These are phyloP conservation scores for Thera obeliscata DNA, from an alignment of 2,888 invertebrate species.

Conservation along the genomic window DNA sequence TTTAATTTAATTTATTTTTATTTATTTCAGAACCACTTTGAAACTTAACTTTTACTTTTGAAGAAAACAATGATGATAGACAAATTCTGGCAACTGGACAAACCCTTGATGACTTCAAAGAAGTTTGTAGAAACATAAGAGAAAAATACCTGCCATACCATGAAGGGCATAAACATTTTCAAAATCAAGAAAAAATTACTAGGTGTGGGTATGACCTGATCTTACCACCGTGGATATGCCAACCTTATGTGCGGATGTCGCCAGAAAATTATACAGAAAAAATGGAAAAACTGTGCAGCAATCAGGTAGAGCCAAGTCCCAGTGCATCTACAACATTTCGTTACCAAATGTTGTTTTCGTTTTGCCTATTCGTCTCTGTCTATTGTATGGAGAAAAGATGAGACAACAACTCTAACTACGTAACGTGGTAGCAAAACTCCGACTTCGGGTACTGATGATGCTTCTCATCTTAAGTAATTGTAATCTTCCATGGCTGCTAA, in stretches of 20 bases:
- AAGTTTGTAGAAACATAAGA: slow-evolving; percentile 87
- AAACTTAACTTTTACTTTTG: slow-evolving; percentile 89
- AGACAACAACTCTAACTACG: too few species aligned
- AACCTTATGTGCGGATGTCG: slow-evolving; percentile 94
- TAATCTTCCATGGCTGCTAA: too few species aligned
- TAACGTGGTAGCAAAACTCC: too few species aligned
- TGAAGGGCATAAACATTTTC: slow-evolving; percentile 83
- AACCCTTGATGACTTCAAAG: slow-evolving; percentile 88
- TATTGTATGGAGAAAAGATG: too few species aligned
- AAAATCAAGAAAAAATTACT: slow-evolving; percentile 73
- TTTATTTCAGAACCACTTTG: too few species aligned
- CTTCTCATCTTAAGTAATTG: too few species aligned
- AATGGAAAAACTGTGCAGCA: slow-evolving; percentile 86
- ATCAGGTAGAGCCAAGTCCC: slow-evolving; percentile 54
- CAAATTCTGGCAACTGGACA: slow-evolving; percentile 91
- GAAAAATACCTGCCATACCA: slow-evolving; percentile 90
- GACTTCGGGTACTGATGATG: too few species aligned
- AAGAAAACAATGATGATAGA: slow-evolving; percentile 89
- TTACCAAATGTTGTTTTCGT: too few species aligned
- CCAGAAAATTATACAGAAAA: slow-evolving; percentile 91
- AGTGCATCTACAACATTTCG: too few species aligned
- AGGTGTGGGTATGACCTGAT: slow-evolving; percentile 85
- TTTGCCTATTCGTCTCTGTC: too few species aligned
- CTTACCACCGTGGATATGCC: slow-evolving; percentile 97
- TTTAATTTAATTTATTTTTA: too few species aligned